phyloP scores from a whole-genome alignment of 2,797 vertebrate genomes.

The Lacerta bilineata region DNA sequence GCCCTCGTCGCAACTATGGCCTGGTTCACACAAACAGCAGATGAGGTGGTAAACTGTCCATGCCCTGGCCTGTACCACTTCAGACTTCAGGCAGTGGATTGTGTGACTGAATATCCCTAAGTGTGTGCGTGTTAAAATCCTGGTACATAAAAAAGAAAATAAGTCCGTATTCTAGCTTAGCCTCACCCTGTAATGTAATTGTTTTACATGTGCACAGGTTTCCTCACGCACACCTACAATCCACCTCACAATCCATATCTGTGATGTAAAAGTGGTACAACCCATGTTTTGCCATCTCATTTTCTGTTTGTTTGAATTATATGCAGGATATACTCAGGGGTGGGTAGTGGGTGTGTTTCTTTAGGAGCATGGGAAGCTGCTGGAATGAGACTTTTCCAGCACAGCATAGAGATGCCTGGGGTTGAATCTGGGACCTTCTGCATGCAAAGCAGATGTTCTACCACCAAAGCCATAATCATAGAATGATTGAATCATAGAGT shows the following conservation, averaged over 20 bases:
- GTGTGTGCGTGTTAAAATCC: background rate
- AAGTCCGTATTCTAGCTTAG: background rate
- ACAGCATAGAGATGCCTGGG: background rate
- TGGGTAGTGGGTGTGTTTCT: too few species aligned
- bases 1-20: conserved; percentile 37
- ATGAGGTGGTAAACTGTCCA: background rate
- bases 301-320: background rate
- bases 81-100: background rate
- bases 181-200: background rate
- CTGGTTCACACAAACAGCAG: background rate
- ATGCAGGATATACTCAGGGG: background rate
- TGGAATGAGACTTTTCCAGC: background rate
- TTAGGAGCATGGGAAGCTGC: too few species aligned
- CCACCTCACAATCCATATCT: background rate
- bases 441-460: too few species aligned
- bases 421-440: too few species aligned
- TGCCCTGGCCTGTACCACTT: background rate
- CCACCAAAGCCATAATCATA: too few species aligned
- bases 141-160: background rate
- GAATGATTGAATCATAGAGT: too few species aligned
- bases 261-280: background rate
- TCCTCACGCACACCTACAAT: too few species aligned
- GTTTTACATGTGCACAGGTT: background rate
- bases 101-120: conserved; percentile 47
- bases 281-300: background rate